Percentiles rank a stretch among this genome's conserved stretches.
Conservation (phyloP, 2,797 vertebrate species). For the Lithobates sylvaticus region DNA sequence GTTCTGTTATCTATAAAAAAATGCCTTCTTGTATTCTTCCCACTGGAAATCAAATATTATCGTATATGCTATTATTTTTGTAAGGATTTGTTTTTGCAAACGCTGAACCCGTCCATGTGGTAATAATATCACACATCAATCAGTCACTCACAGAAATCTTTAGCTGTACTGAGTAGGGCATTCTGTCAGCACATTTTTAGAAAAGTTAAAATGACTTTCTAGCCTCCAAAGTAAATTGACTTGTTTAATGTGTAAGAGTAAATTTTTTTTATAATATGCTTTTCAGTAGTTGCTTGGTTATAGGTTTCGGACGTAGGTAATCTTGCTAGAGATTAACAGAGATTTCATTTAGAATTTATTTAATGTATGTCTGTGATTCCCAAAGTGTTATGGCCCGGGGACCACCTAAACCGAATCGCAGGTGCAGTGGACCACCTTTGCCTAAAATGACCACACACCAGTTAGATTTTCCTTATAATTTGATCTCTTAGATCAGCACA, state of each 20-base stretch:
- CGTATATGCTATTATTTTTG: slow-evolving; percentile 65
- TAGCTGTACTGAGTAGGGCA: slow-evolving; percentile 27
- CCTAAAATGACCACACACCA: background rate
- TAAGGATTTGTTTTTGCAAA: slow-evolving; percentile 59
- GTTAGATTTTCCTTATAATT: background rate
- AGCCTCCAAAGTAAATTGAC: slow-evolving; percentile 56
- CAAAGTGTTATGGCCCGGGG: background rate
- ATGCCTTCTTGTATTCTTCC: slow-evolving; percentile 62
- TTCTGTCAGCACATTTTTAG: slow-evolving; percentile 57
- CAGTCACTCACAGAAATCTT: slow-evolving; percentile 47
- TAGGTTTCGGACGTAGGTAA: slow-evolving; percentile 26
- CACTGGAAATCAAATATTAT: slow-evolving; percentile 66
- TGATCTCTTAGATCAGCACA: background rate
- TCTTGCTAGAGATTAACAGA: slow-evolving; percentile 50
- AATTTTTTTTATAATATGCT: slow-evolving; percentile 43
- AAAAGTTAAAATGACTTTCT: slow-evolving; percentile 57
- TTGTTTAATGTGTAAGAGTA: slow-evolving; percentile 23
- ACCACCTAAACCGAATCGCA: background rate
- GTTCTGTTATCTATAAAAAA: slow-evolving; percentile 64
- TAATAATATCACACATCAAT: slow-evolving; percentile 67
- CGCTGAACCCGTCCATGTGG: slow-evolving; percentile 59
- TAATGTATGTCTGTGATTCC: slow-evolving; percentile 8
- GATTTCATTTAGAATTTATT: slow-evolving; percentile 42
- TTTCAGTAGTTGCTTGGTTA: slow-evolving; percentile 22
- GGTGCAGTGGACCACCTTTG: background rate